Evolutionary conservation across 1,140 invertebrate species (phyloP).

Genomic region (Trissolcus basalis): DNA sequence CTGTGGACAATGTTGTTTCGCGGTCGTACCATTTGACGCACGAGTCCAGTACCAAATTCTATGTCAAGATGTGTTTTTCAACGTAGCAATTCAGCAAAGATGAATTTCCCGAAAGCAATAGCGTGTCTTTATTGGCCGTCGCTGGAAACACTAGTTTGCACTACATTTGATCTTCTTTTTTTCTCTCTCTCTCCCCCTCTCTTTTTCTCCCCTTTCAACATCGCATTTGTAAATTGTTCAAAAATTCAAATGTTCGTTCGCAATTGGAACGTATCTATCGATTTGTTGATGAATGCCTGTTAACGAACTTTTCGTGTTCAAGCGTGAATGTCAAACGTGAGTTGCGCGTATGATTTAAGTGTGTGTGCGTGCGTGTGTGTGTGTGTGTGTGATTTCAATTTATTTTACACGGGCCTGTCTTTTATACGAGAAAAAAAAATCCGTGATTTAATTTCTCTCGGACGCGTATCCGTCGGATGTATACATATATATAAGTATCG

Average conservation of each 20-base stretch:
- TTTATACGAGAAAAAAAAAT: slow-evolving; percentile 20
- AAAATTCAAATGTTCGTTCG: slow-evolving; percentile 42
- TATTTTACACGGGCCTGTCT: slow-evolving; percentile 13
- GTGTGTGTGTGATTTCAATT: slow-evolving; percentile 11
- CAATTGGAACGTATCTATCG: too few species aligned
- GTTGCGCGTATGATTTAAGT: too few species aligned
- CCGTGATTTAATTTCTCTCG: slow-evolving; percentile 7
- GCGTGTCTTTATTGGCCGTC: not conserved
- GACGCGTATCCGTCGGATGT: too few species aligned
- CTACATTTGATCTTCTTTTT: slow-evolving; percentile 49
- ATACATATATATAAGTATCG: slow-evolving; percentile 27
- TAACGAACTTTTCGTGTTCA: not conserved
- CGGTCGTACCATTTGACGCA: too few species aligned
- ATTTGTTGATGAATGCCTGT: too few species aligned
- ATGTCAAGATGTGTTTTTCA: too few species aligned
- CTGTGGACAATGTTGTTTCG: too few species aligned
- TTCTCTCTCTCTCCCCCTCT: too few species aligned
- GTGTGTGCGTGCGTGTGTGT: not conserved
- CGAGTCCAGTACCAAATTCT: too few species aligned
- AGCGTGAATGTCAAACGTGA: not conserved
- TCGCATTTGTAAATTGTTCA: slow-evolving; percentile 65
- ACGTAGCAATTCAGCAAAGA: not conserved
- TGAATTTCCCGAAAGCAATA: not conserved
- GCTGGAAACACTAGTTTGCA: slow-evolving; percentile 36
- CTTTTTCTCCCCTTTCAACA: slow-evolving; percentile 37